These are phyloP conservation scores for Uria aalge DNA, from an alignment of 2,113 vertebrate genomes.

Conservation along the genomic window DNA sequence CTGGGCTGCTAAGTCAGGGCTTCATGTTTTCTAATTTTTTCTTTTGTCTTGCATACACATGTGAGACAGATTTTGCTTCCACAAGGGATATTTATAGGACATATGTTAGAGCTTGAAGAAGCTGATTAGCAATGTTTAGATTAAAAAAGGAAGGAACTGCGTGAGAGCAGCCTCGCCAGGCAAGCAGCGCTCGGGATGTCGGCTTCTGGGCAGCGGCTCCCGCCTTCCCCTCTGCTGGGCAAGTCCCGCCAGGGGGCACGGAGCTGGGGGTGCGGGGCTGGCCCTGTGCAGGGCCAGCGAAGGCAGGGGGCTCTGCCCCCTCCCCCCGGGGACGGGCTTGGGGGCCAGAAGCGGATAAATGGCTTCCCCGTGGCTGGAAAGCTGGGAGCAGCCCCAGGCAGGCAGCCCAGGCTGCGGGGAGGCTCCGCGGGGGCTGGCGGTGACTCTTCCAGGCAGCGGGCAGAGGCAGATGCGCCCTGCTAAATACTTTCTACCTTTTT, in stretches of 20 bases:
- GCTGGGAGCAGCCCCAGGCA: not conserved
- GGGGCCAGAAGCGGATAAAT: not conserved
- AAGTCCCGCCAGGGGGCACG: not conserved
- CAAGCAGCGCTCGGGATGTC: not conserved
- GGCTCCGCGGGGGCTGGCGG: not conserved
- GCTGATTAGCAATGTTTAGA: conserved; percentile 35
- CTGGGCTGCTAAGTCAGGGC: conserved; percentile 43
- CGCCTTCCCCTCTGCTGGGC: not conserved
- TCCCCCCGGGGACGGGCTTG: not conserved
- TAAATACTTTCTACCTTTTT: not conserved
- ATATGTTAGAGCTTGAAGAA: conserved; percentile 44
- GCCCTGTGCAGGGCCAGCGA: not conserved
- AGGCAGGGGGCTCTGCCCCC: not conserved
- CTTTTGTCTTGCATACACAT: conserved; percentile 51
- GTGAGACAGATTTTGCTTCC: conserved; percentile 50
- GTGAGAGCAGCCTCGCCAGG: not conserved
- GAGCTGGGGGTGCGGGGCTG: not conserved
- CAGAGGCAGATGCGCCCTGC: not conserved
- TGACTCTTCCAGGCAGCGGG: not conserved
- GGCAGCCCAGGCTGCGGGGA: not conserved
- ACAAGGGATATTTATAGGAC: conserved; percentile 61
- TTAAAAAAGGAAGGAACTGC: conserved; percentile 5
- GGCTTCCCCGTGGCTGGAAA: not conserved
- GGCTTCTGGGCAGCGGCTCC: not conserved
- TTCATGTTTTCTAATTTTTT: conserved; percentile 47